Base-by-base conservation (phyloP, 2,797 vertebrate genomes). In the Poecile montanus region DNA sequence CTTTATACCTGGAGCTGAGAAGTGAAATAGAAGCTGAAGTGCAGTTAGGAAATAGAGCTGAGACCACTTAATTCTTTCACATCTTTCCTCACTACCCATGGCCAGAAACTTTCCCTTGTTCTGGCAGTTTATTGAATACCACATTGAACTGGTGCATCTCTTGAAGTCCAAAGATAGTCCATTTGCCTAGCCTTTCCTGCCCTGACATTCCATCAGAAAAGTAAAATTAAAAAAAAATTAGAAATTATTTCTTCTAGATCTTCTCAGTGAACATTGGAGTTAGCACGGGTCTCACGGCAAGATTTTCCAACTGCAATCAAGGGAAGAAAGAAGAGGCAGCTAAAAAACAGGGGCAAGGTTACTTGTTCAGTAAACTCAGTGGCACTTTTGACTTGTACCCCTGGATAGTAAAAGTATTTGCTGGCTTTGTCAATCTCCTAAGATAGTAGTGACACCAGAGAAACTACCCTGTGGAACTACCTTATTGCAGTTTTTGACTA, bases 11-110 rank as follows among this genome's bases (percentile, higher is more conserved):
- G 80, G 40, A 85, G 70, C 34, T 89, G 84, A 67, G 45, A 90
- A 93, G 63, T 73, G 77, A 94, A 95, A 94, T 63, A 87, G 78
- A 89, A 92, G 48, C 74, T 93, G 81, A 91, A 91, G 53, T 82
- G 71, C 48, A 57, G 67, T 80, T 91, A 82, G 63, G 85, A 95
- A 91, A 91, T 79, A 73, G 67, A 87, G 44, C 56, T 85, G 67
- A 96, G 57, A 44, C 38, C 40, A 65, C 47, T 78, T 93, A 50
- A 86, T 84, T 30, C 29, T 78, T 93, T 87, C 54, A 60, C 5
- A 3, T 23, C 3, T 79, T 81, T 47, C 40, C 71, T 93, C 53
- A 23, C 51, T 66, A 34, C 22, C 47, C 23, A 47, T 27, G 47
- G 42, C 13, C 60, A 89, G 30, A 36, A 62, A 58, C 66, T 88